These are phyloP conservation scores for Alca torda DNA, from an alignment of 2,797 vertebrate genomes.

Conservation along the genomic window DNA sequence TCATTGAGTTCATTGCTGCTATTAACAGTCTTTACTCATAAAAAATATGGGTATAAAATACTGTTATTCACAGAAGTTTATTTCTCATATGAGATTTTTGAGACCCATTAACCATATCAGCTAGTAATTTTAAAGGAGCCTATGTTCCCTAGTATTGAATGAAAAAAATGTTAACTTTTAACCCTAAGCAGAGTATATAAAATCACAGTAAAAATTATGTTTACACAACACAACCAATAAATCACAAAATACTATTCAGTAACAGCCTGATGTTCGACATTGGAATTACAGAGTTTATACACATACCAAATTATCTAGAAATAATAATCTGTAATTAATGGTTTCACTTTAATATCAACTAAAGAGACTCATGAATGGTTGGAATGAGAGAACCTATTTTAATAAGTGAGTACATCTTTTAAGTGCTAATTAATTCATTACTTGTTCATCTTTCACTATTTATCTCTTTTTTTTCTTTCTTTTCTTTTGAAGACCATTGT, in stretches of 20 bases:
- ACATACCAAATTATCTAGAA: not conserved
- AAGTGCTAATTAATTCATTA: not conserved
- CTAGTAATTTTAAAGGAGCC: not conserved
- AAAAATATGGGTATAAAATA: constrained; percentile 36
- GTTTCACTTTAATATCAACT: not conserved
- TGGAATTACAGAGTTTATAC: not conserved
- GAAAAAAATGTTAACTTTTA: constrained; percentile 24
- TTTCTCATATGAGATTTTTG: not conserved
- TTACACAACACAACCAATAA: not conserved
- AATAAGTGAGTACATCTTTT: not conserved
- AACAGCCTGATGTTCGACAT: not conserved
- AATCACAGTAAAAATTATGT: constrained; percentile 12
- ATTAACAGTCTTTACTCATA: constrained; percentile 47
- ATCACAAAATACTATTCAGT: not conserved
- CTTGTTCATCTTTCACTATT: not conserved
- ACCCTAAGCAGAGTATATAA: not conserved
- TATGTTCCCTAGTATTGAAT: not conserved
- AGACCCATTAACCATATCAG: not conserved
- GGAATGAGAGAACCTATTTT: not conserved
- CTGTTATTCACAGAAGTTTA: not conserved
- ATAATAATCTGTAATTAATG: constrained; percentile 13
- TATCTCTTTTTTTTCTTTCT: not conserved
- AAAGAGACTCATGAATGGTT: not conserved
- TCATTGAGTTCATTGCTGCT: constrained; percentile 48
- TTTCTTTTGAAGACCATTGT: not conserved